These are phyloP conservation scores for Micrastur ruficollis DNA, from an alignment of 2,797 vertebrate species.

Conservation along the genomic window DNA sequence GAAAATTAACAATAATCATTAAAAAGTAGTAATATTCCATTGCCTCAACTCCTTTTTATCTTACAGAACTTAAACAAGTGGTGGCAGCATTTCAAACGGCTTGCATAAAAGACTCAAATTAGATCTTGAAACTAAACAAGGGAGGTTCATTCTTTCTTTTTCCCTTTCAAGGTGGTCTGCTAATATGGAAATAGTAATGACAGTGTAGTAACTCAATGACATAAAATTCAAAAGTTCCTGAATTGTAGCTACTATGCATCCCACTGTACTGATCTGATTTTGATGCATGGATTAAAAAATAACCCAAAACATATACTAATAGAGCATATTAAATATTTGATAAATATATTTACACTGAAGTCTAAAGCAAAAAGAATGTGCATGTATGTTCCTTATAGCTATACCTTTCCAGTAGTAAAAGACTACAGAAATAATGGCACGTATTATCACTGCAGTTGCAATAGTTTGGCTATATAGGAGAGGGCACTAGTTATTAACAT, in stretches of 20 bases:
- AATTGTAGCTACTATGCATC: neutral
- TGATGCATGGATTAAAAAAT: neutral
- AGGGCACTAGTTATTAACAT: conserved; percentile 60
- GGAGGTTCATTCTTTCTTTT: neutral
- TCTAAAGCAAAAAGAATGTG: neutral
- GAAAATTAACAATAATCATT: conserved; percentile 19
- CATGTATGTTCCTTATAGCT: neutral
- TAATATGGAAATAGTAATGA: neutral
- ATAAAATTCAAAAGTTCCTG: neutral
- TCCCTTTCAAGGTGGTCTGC: neutral
- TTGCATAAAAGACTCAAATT: conserved; percentile 24
- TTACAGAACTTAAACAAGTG: neutral
- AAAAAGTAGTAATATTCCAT: conserved; percentile 6
- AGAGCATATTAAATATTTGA: neutral
- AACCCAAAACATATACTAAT: neutral
- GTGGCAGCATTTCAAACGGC: conserved; percentile 1
- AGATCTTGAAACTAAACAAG: conserved; percentile 8
- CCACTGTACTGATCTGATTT: neutral
- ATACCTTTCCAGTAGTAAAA: neutral
- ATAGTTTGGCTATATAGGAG: conserved; percentile 40
- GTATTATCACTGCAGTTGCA: neutral
- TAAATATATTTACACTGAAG: neutral
- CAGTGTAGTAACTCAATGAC: neutral
- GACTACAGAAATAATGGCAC: neutral
- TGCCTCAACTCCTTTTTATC: neutral